phyloP scores from a whole-genome alignment of 92 coral and sea anemone genomes.

The Porites cylindrica region DNA sequence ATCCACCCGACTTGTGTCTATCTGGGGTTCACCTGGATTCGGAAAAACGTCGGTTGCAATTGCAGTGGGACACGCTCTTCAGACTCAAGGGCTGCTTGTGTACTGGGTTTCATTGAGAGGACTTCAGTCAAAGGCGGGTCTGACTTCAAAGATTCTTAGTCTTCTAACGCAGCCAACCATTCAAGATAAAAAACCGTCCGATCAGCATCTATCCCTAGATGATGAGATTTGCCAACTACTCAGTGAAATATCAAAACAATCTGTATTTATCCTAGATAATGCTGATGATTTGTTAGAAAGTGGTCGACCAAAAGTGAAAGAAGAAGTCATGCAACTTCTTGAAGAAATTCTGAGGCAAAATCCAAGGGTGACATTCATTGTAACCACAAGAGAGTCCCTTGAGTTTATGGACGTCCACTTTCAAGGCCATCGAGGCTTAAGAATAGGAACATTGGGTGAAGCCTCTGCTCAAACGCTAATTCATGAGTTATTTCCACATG shows the following conservation, averaged over 20 bases:
- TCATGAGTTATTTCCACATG: constrained; percentile 8
- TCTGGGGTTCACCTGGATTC: too few relatives aligned
- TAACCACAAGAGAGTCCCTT: constrained; percentile 3
- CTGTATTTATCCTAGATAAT: neutral
- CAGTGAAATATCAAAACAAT: neutral
- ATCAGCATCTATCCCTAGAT: neutral
- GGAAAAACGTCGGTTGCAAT: neutral
- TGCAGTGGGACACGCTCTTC: neutral
- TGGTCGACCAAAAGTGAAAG: neutral
- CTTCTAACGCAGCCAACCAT: neutral
- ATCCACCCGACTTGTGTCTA: too few relatives aligned
- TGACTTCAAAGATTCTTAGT: neutral
- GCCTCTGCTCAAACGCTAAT: constrained; percentile 7
- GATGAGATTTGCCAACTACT: neutral
- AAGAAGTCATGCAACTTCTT: constrained; percentile 10
- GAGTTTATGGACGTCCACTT: neutral
- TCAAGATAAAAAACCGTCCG: neutral
- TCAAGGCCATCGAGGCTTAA: neutral
- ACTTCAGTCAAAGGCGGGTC: neutral
- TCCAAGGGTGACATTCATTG: neutral
- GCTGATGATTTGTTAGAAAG: neutral
- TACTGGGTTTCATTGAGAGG: neutral
- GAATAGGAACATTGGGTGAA: constrained; percentile 8
- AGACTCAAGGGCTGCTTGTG: neutral
- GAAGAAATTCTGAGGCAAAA: constrained; percentile 10